phyloP scores from a whole-genome alignment of 2,888 invertebrate species.

The Thereva unica region DNA sequence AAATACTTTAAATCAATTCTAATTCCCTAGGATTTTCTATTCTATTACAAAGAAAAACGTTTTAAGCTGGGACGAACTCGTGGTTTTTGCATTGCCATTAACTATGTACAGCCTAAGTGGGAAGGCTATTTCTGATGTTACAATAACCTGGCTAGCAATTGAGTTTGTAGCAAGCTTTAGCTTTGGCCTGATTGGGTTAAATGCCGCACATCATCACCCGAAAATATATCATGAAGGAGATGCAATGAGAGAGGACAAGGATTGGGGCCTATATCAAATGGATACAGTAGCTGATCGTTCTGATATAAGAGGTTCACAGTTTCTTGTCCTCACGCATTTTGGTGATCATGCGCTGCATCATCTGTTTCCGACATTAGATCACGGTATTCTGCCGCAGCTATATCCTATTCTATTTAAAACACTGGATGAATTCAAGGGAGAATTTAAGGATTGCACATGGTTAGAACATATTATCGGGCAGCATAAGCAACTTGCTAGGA shows the following conservation, averaged over 20 bases:
- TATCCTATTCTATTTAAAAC: constrained; percentile 62
- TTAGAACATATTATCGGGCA: constrained; percentile 70
- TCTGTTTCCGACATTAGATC: constrained; percentile 79
- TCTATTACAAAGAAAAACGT: constrained; percentile 38
- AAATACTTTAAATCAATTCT: neutral
- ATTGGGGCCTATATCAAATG: constrained; percentile 79
- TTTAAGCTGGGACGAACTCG: constrained; percentile 56
- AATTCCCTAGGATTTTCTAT: neutral
- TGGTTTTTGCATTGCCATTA: constrained; percentile 58
- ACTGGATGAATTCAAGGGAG: constrained; percentile 53
- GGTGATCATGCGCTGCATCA: constrained; percentile 81
- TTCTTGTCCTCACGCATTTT: constrained; percentile 71
- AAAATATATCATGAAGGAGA: constrained; percentile 80
- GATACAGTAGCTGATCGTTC: constrained; percentile 74
- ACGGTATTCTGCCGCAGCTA: constrained; percentile 69
- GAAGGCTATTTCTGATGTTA: constrained; percentile 45
- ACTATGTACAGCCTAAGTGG: constrained; percentile 57
- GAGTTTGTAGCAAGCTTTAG: constrained; percentile 63
- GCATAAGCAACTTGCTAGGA: constrained; percentile 64
- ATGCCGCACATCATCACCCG: constrained; percentile 80
- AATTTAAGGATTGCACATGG: constrained; percentile 59
- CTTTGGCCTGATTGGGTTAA: constrained; percentile 68
- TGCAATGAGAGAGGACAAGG: constrained; percentile 60
- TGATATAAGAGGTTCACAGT: constrained; percentile 69
- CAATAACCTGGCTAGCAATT: constrained; percentile 63